Evolutionary conservation across 2,888 invertebrate genomes (phyloP).

Genomic region (Tetheella fluctuosa): DNA sequence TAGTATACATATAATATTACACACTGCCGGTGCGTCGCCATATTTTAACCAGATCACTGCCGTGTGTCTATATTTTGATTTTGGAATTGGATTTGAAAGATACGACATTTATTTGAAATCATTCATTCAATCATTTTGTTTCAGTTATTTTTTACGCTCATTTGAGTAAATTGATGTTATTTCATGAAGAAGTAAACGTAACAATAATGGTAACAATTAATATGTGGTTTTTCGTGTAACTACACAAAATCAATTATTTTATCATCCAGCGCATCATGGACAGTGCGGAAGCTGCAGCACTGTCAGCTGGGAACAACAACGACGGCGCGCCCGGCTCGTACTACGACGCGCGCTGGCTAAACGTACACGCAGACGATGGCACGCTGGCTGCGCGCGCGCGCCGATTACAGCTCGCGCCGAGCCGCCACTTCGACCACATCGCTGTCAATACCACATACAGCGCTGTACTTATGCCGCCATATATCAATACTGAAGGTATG

Average conservation of each 20-base stretch:
- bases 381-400: constrained; percentile 88
- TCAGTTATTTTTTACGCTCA: too few species aligned
- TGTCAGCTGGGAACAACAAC: constrained; percentile 81
- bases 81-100: too few species aligned
- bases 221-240: too few species aligned
- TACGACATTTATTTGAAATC: too few species aligned
- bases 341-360: constrained; percentile 93
- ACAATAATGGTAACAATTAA: too few species aligned
- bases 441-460: constrained; percentile 93
- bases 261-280: constrained; percentile 92
- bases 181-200: too few species aligned
- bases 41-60: too few species aligned
- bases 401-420: constrained; percentile 88
- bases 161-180: too few species aligned
- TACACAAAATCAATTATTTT: neutral
- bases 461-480: constrained; percentile 94
- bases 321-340: constrained; percentile 85
- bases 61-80: too few species aligned
- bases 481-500: constrained; percentile 88
- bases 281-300: constrained; percentile 93
- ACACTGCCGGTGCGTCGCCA: too few species aligned
- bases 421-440: constrained; percentile 93
- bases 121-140: too few species aligned
- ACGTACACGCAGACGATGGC: constrained; percentile 90
- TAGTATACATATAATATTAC: too few species aligned